Evolutionary conservation across 2,888 invertebrate species (phyloP).

Genomic region (Ligdia adustata): DNA sequence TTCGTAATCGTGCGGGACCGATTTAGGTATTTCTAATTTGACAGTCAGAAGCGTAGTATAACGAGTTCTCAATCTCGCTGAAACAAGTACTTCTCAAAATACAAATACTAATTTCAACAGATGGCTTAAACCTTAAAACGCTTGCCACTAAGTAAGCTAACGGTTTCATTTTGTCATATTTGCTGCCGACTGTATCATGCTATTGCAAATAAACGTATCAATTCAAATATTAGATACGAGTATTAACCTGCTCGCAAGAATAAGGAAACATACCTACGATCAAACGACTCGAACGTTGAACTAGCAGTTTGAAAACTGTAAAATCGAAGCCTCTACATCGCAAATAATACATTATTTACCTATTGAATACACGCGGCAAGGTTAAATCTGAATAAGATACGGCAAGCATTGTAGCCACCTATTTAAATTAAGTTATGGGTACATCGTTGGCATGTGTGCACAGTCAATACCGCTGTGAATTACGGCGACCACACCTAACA

Average conservation of each 20-base stretch:
- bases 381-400: background rate
- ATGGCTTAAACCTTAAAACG: no score
- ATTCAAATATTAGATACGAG: no score
- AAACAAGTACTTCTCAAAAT: no score
- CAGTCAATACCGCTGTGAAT: slow-evolving; percentile 20
- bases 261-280: background rate
- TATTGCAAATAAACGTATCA: slow-evolving; percentile 2
- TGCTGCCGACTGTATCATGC: background rate
- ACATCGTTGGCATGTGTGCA: slow-evolving; percentile 7
- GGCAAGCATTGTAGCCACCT: slow-evolving; percentile 1
- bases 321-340: background rate
- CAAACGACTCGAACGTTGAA: background rate
- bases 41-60: no score
- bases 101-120: no score
- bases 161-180: background rate
- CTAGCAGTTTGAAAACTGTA: background rate
- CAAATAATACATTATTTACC: background rate
- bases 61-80: no score
- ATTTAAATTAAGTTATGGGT: slow-evolving; percentile 5
- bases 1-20: no score
- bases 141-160: slow-evolving; percentile 82
- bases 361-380: background rate
- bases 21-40: no score
- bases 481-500: slow-evolving; percentile 24
- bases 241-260: background rate